Percentiles rank a stretch among this genome's conserved stretches.
phyloP scores from a whole-genome alignment of 2,888 invertebrate species.

The Panorpa germanica region DNA sequence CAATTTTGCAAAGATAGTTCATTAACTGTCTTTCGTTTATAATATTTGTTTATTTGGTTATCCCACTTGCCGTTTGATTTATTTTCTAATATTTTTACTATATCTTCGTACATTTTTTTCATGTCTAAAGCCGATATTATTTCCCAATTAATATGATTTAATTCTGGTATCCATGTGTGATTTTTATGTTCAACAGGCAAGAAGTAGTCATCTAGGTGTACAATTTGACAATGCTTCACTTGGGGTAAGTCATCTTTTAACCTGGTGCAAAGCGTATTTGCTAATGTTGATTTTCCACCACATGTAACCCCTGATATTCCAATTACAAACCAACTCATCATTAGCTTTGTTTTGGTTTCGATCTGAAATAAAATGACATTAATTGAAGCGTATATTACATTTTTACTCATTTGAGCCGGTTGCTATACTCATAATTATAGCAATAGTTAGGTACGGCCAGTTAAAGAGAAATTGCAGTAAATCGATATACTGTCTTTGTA shows the following conservation, averaged over 20 bases:
- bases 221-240: too few relatives aligned
- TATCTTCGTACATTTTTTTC: conserved; percentile 43
- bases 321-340: conserved; percentile 34
- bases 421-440: conserved; percentile 1
- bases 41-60: conserved; percentile 11
- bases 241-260: too few relatives aligned
- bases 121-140: conserved; percentile 51
- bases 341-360: conserved; percentile 18
- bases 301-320: conserved; percentile 69
- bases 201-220: conserved; percentile 58
- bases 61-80: conserved; percentile 8
- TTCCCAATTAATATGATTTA: conserved; percentile 65
- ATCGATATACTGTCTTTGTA: too few relatives aligned
- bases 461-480: too few relatives aligned
- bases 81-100: conserved; percentile 24
- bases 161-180: conserved; percentile 37
- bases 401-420: conserved; percentile 5
- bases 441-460: too few relatives aligned
- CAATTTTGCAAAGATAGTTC: conserved; percentile 12
- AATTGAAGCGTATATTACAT: neutral
- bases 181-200: conserved; percentile 40
- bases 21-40: conserved; percentile 12
- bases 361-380: conserved; percentile 3
- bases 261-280: conserved; percentile 33
- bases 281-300: conserved; percentile 64